phyloP scores from a whole-genome alignment of 2,888 invertebrate species.

The Zhengitettix transpicula region DNA sequence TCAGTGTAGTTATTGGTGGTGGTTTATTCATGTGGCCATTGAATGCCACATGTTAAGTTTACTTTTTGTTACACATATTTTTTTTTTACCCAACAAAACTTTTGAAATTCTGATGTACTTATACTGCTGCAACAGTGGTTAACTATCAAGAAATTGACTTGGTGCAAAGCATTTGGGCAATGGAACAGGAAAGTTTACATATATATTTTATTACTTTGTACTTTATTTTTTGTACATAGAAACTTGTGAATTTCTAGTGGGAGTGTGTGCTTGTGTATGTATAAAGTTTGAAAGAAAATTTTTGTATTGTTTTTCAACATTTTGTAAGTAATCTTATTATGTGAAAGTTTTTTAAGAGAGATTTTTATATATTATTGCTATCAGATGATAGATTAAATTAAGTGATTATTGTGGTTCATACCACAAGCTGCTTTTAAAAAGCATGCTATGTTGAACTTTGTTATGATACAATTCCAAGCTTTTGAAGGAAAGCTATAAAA shows the following conservation, averaged over 20 bases:
- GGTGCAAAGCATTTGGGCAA: conserved; percentile 5
- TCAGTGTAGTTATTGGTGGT: conserved; percentile 8
- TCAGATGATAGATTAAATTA: not conserved
- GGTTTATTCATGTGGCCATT: conserved; percentile 5
- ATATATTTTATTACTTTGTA: conserved; percentile 8
- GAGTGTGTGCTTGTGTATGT: not conserved
- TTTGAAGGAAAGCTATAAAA: not conserved
- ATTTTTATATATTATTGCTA: not conserved
- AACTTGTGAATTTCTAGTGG: not conserved
- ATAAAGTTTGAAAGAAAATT: not conserved
- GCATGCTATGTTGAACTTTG: not conserved
- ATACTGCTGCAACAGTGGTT: not conserved
- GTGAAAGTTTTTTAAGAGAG: not conserved
- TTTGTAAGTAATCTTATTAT: not conserved
- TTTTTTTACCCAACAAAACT: not conserved
- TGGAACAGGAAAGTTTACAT: conserved; percentile 3
- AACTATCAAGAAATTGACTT: conserved; percentile 1
- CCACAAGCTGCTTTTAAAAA: not conserved
- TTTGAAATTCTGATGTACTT: conserved; percentile 3
- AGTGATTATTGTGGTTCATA: not conserved
- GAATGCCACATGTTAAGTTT: conserved; percentile 3
- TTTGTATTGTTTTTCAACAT: not conserved
- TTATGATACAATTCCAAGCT: not conserved
- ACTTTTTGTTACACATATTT: not conserved
- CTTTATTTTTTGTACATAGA: conserved; percentile 8